Conservation (phyloP, 2,888 invertebrate species). For the Ferdinandea cuprea region DNA sequence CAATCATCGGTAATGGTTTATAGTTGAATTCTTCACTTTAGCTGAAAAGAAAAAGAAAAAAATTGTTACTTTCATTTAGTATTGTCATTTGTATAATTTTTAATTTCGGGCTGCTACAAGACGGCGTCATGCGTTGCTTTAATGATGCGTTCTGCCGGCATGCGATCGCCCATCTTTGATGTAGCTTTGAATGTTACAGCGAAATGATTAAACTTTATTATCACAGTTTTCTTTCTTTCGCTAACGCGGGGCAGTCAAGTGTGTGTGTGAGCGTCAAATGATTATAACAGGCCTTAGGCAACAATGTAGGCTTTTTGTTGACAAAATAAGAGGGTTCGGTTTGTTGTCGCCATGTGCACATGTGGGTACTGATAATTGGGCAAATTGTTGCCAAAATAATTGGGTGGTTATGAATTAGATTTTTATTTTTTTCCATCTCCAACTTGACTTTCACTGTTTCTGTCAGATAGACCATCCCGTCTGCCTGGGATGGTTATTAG, state of each 20-base stretch:
- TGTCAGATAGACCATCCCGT: slow-evolving; percentile 3
- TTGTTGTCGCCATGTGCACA: slow-evolving; percentile 16
- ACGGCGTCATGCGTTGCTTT: neutral
- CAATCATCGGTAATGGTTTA: slow-evolving; percentile 40
- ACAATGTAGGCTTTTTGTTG: slow-evolving; percentile 21
- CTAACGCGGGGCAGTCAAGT: neutral
- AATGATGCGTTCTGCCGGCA: slow-evolving; percentile 14
- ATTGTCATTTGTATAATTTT: neutral
- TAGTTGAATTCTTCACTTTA: slow-evolving; percentile 2
- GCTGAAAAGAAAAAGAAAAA: slow-evolving; percentile 40
- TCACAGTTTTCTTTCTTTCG: slow-evolving; percentile 23
- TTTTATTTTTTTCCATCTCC: slow-evolving; percentile 7
- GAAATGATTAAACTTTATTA: slow-evolving; percentile 46
- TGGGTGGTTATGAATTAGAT: slow-evolving; percentile 29
- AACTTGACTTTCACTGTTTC: slow-evolving; percentile 54
- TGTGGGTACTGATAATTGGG: slow-evolving; percentile 45
- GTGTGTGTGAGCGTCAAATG: slow-evolving; percentile 31
- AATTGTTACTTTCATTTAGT: neutral
- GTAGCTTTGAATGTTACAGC: slow-evolving; percentile 23
- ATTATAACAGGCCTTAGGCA: slow-evolving; percentile 5
- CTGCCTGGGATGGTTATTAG: slow-evolving; percentile 22
- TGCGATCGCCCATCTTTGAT: slow-evolving; percentile 19
- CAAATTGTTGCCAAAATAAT: slow-evolving; percentile 67
- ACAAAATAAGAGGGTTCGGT: neutral
- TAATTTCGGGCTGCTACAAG: no score